Evolutionary conservation across 1,140 invertebrate species (phyloP), one percentile per base, ranked within the genome.

Genomic region (Drosophila malerkotliana): DNA sequence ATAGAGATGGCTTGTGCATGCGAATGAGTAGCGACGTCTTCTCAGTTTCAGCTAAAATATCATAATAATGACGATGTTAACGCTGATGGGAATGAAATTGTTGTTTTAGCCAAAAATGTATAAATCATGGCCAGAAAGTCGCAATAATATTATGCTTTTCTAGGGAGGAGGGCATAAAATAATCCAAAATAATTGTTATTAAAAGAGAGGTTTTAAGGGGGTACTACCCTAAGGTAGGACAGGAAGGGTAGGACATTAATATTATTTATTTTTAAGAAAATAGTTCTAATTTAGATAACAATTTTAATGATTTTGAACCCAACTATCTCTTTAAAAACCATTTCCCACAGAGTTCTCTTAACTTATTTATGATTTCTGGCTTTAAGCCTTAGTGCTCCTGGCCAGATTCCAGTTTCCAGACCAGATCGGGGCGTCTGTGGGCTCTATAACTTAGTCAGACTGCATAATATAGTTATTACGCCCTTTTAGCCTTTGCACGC

Each of bases 391-490:
- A 6, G 12, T 41, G 10, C 0, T 14, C 8, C 15, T 44, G 41
- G 41, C 41, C 41, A 14, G 28, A 14, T 30, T n/a, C 48, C 48
- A 30, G 14, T 10, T 18, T 14, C 8, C 55, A 26, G 10, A 21
- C 56, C 56, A 49, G 30, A 28, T 30, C 37, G n/a, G 6, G 5
- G 21, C 21, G 21, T 3, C 21, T 21, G 21, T 21, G 21, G 21
- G 21, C 21, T 0, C 12, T 26, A 48, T 67, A 56, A 68, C 49
- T 56, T 68, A 56, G 32, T 30, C 26, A n/a, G 51, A 57, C 67
- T 71, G 67, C 52, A 69, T 57, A 69, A 71, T 69, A 69, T 49
- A 71, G 67, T 69, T 32, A 71, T 55, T 49, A 69, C 18, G 67
- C 52, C 52, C 52, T 21, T 21, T 34, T 68, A 54, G 48, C 53